A percentile compares a stretch with the other conserved stretches of the same genome.
Conservation (phyloP, 2,113 vertebrate genomes). For the Vicugna pacos region DNA sequence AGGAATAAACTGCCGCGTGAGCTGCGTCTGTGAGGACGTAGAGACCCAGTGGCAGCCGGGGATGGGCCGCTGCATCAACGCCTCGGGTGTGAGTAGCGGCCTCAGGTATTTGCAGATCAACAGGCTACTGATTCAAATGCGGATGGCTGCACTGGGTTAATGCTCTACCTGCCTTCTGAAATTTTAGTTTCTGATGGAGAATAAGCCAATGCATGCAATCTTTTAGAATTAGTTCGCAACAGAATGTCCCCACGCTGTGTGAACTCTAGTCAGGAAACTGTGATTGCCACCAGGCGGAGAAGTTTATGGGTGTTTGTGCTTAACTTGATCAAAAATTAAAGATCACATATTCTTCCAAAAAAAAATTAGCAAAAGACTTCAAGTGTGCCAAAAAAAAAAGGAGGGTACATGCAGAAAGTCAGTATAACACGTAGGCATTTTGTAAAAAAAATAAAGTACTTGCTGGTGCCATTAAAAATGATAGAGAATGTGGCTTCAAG, state of each 20-base stretch:
- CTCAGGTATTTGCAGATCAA: constrained; percentile 59
- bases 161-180: neutral
- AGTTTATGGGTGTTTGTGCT: neutral
- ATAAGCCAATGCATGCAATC: neutral
- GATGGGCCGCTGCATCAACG: neutral
- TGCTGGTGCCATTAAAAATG: neutral
- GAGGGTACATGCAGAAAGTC: neutral
- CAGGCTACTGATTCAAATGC: neutral
- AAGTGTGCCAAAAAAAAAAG: neutral
- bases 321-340: constrained; percentile 42
- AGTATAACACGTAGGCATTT: neutral
- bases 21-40: neutral
- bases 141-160: neutral
- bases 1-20: neutral
- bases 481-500: neutral
- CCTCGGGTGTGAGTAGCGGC: constrained; percentile 24
- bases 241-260: constrained; percentile 28
- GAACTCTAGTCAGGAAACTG: neutral
- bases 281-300: neutral
- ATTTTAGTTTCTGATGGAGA: constrained; percentile 48
- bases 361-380: neutral
- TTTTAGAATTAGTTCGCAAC: neutral
- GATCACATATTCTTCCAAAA: neutral
- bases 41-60: neutral
- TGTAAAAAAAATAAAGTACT: neutral